Evolutionary conservation across 30 jellyfish, hydroid and myxozoan species (phyloP).

Genomic region (Cassiopea xamachana): DNA sequence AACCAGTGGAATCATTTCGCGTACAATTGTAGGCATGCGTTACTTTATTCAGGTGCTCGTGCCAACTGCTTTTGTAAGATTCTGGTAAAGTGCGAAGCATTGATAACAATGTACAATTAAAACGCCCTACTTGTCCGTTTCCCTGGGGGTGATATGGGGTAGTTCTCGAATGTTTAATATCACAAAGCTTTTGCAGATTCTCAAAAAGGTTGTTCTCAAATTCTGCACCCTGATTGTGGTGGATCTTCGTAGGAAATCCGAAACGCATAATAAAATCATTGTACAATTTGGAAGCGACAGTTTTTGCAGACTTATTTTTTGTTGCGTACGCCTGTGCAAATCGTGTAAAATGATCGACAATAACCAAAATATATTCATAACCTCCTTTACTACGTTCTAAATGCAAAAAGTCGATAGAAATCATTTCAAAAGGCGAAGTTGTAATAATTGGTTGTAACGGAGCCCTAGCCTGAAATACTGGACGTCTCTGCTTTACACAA

Average conservation of each 20-base stretch:
- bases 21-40: constrained; percentile 69
- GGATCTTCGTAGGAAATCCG: constrained; percentile 35
- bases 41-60: constrained; percentile 56
- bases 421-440: constrained; percentile 43
- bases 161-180: constrained; percentile 37
- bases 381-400: constrained; percentile 62
- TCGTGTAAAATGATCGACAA: constrained; percentile 63
- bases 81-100: constrained; percentile 60
- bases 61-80: constrained; percentile 54
- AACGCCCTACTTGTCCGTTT: constrained; percentile 51
- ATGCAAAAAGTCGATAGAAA: constrained; percentile 43
- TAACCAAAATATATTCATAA: constrained; percentile 53
- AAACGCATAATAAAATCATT: constrained; percentile 50
- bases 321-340: constrained; percentile 66
- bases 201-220: constrained; percentile 55
- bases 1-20: constrained; percentile 1
- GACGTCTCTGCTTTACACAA: constrained; percentile 41
- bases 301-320: constrained; percentile 32
- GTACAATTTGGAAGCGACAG: constrained; percentile 50
- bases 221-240: constrained; percentile 70
- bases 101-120: constrained; percentile 38
- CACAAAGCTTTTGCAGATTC: constrained; percentile 28
- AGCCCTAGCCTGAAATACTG: constrained; percentile 23
- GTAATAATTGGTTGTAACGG: constrained; percentile 6
- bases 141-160: constrained; percentile 72